phyloP scores from a whole-genome alignment of 1,140 invertebrate genomes.

The Parapsyche elsis region DNA sequence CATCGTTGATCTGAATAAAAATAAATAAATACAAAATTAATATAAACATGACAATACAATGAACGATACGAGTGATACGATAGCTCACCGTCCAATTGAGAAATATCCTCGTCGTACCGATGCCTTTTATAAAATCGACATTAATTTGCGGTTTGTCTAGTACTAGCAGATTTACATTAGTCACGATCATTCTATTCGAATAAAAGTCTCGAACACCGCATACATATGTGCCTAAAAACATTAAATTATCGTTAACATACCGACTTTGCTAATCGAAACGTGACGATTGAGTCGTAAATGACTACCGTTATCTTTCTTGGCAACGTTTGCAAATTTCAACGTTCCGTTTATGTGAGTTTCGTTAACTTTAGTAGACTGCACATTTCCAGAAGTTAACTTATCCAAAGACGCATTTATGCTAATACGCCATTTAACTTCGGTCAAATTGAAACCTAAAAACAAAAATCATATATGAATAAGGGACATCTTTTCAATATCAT shows the following conservation, averaged over 20 bases:
- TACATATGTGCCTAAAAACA: conserved; percentile 49
- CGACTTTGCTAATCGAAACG: conserved; percentile 12
- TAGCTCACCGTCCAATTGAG: conserved; percentile 78
- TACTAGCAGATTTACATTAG: conserved; percentile 70
- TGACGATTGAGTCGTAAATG: no score
- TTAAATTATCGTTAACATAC: neutral
- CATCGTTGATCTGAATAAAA: conserved; percentile 69
- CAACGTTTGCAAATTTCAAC: conserved; percentile 68
- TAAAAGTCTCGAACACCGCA: conserved; percentile 43
- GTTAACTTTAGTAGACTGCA: conserved; percentile 61
- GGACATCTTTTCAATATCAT: no score
- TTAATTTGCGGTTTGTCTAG: conserved; percentile 77
- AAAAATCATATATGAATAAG: conserved; percentile 19
- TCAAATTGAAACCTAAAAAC: conserved; percentile 53
- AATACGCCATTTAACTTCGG: conserved; percentile 50
- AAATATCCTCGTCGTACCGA: conserved; percentile 79
- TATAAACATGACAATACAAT: no score
- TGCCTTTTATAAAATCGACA: conserved; percentile 79
- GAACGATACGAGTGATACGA: conserved; percentile 17
- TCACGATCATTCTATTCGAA: conserved; percentile 56
- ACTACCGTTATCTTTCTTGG: conserved; percentile 74
- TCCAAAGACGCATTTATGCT: conserved; percentile 12
- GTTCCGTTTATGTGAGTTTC: conserved; percentile 69
- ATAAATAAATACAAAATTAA: neutral
- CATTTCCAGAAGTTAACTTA: conserved; percentile 41